Evolutionary conservation across 37 sponge, comb jelly and placozoan species (phyloP).

Genomic region (Eunapius fragilis): DNA sequence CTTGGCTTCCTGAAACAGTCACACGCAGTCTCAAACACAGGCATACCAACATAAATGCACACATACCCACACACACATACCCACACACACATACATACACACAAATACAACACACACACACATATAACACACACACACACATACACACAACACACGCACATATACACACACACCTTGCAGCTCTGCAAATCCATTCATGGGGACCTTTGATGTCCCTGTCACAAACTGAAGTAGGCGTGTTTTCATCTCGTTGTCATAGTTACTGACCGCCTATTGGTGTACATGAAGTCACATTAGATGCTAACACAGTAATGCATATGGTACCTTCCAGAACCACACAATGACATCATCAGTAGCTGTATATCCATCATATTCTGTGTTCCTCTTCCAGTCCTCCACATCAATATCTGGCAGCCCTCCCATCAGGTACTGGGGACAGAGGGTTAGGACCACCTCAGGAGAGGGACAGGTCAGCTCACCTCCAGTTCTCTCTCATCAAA

Average conservation of each 20-base stretch:
- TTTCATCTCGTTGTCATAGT: slow-evolving; percentile 90
- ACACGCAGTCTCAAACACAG: too few species aligned
- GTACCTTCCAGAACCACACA: slow-evolving; percentile 98
- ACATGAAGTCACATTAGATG: background rate
- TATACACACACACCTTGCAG: slow-evolving; percentile 74
- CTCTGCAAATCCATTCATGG: slow-evolving; percentile 99
- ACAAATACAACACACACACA: too few species aligned
- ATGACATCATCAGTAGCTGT: slow-evolving; percentile 58
- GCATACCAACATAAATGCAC: background rate
- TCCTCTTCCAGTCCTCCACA: slow-evolving; percentile 95
- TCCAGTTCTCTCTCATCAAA: slow-evolving; percentile 96
- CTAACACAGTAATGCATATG: background rate
- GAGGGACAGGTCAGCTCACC: slow-evolving; percentile 39
- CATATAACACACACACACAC: too few species aligned
- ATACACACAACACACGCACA: too few species aligned
- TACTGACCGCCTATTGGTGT: slow-evolving; percentile 76
- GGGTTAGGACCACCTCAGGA: background rate
- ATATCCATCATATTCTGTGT: slow-evolving; percentile 89
- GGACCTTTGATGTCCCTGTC: slow-evolving; percentile 98
- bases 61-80: background rate
- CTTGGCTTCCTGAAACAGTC: slow-evolving; percentile 84
- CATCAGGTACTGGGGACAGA: slow-evolving; percentile 82
- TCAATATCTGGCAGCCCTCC: slow-evolving; percentile 97
- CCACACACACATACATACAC: too few species aligned
- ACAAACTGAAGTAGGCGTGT: slow-evolving; percentile 97